Base-by-base conservation (phyloP, 92 coral and sea anemone species). In the Porites evermanni region DNA sequence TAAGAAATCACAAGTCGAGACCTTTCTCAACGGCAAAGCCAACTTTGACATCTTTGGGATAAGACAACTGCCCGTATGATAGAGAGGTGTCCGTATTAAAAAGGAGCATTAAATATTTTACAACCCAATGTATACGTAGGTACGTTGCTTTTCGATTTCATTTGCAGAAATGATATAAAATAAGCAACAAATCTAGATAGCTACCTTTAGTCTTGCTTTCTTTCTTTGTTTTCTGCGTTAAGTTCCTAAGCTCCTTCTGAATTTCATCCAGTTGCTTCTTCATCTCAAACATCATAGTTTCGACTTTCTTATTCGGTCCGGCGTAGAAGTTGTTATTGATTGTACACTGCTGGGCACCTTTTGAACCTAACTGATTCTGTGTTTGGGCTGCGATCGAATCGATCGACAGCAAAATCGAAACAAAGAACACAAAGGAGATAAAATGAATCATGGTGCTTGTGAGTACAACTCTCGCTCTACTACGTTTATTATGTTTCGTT, bases 211-310 rank as follows among this genome's bases (percentile, higher is more conserved):
- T 14, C 9, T 60, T 76, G 68, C 16, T 16, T 2, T 8, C 80
- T 56, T 56, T 14, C 47, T 4, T 38, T 38, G 38, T 59, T 60
- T 76, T 76, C 67, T 59, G 23, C 24, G 80, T 76, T 44, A 76
- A 18, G 24, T 76, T 59, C 23, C 53, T 76, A 23, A 76, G 80
- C 4, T 76, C 26, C 53, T 23, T 60, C 47, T 60, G 80, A 59
- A 76, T 76, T 51, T 76, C 80, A 53, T 76, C 80, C 17, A 76
- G 11, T 26, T 76, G 80, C 8, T 67, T 58, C 17, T 60, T 76
- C 19, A 76, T 60, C 21, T 18, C 69, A 51, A 59, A 38, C 14
- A 76, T 60, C 1, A 76, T 24, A 59, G 19, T 63, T 63, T 63
- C 19, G 19, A 14, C 67, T 18, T 14, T 16, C 8, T 63, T 63